Percentiles rank a stretch among this genome's conserved stretches.
Conservation (phyloP, 2,888 invertebrate genomes). For the Melinopterus prodromus region DNA sequence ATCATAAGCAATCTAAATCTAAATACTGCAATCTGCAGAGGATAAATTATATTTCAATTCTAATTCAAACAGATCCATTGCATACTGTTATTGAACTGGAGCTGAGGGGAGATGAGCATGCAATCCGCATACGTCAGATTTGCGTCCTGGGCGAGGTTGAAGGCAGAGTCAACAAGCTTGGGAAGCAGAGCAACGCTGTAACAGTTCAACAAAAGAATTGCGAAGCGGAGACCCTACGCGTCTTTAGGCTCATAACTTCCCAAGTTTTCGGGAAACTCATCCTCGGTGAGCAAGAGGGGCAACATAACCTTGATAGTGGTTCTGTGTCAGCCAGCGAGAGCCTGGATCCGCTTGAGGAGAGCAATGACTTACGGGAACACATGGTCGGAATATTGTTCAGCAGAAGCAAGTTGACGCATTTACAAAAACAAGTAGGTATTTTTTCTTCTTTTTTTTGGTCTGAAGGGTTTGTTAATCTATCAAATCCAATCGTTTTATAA, state of each 20-base stretch:
- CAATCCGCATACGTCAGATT: conserved; percentile 88
- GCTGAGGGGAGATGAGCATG: conserved; percentile 90
- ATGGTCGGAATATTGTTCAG: conserved; percentile 97
- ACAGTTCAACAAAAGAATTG: conserved; percentile 86
- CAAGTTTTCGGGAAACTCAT: conserved; percentile 93
- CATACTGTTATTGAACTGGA: conserved; percentile 78
- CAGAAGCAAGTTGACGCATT: conserved; percentile 88
- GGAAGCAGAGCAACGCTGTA: conserved; percentile 63
- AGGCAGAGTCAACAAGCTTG: conserved; percentile 64
- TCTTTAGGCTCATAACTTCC: conserved; percentile 90
- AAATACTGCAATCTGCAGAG: neutral
- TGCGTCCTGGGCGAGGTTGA: conserved; percentile 71
- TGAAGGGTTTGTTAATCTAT: neutral
- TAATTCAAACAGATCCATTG: conserved; percentile 43
- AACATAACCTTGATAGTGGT: conserved; percentile 50
- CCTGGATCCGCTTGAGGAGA: conserved; percentile 61
- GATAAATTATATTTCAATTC: neutral
- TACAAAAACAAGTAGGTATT: conserved; percentile 85
- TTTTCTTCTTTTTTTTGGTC: neutral
- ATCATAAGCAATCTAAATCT: neutral
- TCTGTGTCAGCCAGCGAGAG: conserved; percentile 54
- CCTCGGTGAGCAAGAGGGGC: conserved; percentile 68
- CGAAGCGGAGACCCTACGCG: conserved; percentile 90
- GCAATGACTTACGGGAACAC: conserved; percentile 81
- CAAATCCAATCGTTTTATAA: no score